phyloP scores from a whole-genome alignment of 2,113 vertebrate species.

The Alethe castanea region DNA sequence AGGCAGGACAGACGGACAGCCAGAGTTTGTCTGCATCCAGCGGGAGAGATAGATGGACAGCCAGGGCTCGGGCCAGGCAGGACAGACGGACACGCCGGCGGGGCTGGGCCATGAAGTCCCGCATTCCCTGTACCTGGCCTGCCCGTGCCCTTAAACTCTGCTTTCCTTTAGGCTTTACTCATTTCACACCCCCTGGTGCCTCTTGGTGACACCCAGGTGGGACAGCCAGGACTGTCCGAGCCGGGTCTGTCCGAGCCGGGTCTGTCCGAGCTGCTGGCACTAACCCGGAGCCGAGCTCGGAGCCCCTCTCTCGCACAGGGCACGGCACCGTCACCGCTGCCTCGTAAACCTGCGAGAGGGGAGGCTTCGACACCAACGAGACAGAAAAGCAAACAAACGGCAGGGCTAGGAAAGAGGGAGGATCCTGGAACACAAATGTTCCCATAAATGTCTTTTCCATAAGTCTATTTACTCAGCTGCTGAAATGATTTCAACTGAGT shows the following conservation, averaged over 20 bases:
- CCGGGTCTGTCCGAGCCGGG: background rate
- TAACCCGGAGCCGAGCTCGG: too few species aligned
- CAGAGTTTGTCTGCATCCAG: too few species aligned
- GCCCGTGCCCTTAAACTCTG: rapidly evolving
- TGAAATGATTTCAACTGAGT: background rate
- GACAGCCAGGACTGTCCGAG: background rate
- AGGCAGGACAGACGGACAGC: background rate
- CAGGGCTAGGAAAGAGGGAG: background rate
- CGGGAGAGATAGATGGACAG: too few species aligned
- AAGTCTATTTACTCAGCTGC: slow-evolving; percentile 52
- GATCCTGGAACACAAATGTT: background rate
- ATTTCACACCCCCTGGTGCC: rapidly evolving
- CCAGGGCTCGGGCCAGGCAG: too few species aligned
- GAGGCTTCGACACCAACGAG: background rate
- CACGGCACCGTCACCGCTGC: background rate
- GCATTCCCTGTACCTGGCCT: background rate
- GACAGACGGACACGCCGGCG: background rate
- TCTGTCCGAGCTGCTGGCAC: too few species aligned
- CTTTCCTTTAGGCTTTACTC: too few species aligned
- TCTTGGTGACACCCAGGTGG: background rate
- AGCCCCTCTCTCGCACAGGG: background rate
- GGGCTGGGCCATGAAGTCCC: background rate
- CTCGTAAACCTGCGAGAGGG: background rate
- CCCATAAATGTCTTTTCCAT: slow-evolving; percentile 28
- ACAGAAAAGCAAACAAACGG: background rate